phyloP scores from a whole-genome alignment of 2,888 invertebrate species.

The Himalopsyche japonica region DNA sequence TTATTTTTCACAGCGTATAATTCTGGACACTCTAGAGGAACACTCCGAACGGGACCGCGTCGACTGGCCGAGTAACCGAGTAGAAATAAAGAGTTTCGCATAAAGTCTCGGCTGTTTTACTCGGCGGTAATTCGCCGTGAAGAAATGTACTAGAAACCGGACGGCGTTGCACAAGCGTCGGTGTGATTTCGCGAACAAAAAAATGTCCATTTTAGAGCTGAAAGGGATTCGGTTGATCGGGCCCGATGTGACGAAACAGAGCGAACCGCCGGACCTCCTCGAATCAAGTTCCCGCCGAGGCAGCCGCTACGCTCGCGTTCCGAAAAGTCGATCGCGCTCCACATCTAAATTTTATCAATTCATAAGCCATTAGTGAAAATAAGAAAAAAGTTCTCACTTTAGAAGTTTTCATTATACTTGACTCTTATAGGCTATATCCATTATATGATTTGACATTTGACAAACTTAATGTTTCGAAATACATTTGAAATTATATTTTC shows the following conservation, averaged over 20 bases:
- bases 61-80: conserved; percentile 22
- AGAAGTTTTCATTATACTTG: too few species aligned
- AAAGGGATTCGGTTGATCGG: conserved; percentile 35
- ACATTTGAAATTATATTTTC: background rate
- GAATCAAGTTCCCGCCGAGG: background rate
- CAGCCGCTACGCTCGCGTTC: background rate
- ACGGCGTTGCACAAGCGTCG: conserved; percentile 35
- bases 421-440: too few species aligned
- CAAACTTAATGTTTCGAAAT: too few species aligned
- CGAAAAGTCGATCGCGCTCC: too few species aligned
- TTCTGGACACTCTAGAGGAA: background rate
- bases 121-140: conserved; percentile 36
- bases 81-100: conserved; percentile 28
- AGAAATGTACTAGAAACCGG: conserved; percentile 38
- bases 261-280: background rate
- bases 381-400: too few species aligned
- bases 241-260: conserved; percentile 27
- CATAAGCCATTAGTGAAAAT: too few species aligned
- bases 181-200: conserved; percentile 34
- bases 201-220: conserved; percentile 32
- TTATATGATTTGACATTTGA: too few species aligned
- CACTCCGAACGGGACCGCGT: conserved; percentile 18
- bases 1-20: conserved; percentile 6
- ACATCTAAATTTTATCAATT: too few species aligned
- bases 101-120: conserved; percentile 37